Evolutionary conservation across 2,797 vertebrate species (phyloP).

Genomic region (Rhinophrynus dorsalis): DNA sequence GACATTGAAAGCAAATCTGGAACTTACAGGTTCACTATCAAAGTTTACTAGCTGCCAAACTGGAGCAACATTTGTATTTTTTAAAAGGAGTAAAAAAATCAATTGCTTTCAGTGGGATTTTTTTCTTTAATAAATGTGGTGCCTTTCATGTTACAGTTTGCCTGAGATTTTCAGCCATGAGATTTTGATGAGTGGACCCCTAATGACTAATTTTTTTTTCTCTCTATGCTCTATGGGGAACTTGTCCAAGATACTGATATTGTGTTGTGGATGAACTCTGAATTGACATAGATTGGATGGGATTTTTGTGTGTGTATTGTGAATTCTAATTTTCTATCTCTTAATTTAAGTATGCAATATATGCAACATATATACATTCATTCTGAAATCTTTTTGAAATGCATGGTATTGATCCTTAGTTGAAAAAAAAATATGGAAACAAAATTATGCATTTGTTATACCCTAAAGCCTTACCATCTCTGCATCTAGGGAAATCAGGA

Average conservation of each 20-base stretch:
- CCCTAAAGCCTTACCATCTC: neutral
- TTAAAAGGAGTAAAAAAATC: conserved; percentile 34
- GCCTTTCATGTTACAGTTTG: conserved; percentile 44
- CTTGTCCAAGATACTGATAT: conserved; percentile 37
- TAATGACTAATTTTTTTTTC: conserved; percentile 33
- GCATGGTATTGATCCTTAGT: conserved; percentile 30
- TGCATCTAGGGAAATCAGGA: conserved; percentile 30
- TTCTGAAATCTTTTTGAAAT: conserved; percentile 43
- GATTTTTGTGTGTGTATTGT: conserved; percentile 17
- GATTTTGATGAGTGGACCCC: conserved; percentile 38
- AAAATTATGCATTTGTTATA: conserved; percentile 34
- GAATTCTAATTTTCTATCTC: conserved; percentile 23
- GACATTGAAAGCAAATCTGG: neutral
- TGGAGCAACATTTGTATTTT: conserved; percentile 16
- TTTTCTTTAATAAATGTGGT: conserved; percentile 37
- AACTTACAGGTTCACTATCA: conserved; percentile 29
- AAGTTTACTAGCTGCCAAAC: conserved; percentile 27
- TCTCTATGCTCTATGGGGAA: conserved; percentile 30
- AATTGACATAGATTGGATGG: conserved; percentile 32
- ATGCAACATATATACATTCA: conserved; percentile 30
- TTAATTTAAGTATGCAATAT: conserved; percentile 35
- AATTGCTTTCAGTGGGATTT: conserved; percentile 44
- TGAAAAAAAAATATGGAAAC: conserved; percentile 13
- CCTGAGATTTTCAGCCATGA: conserved; percentile 32
- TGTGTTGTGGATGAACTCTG: conserved; percentile 29